Conservation (phyloP, 2,888 invertebrate genomes). For the Micoletzkya japonica region DNA sequence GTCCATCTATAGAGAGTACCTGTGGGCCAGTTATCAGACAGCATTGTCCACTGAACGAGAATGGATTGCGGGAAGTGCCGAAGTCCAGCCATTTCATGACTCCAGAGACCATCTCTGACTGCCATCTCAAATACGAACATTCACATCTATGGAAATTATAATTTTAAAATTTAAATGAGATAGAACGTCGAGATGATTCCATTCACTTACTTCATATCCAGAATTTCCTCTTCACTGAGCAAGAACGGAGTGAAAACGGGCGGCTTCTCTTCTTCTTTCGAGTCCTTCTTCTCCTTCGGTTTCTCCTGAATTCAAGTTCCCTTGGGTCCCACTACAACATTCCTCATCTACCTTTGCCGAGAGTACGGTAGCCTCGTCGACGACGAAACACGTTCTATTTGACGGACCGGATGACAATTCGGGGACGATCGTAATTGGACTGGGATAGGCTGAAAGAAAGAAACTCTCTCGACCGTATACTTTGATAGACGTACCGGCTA, state of each 20-base stretch:
- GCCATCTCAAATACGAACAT: conserved; percentile 19
- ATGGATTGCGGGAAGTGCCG: conserved; percentile 7
- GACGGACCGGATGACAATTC: neutral
- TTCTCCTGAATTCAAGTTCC: neutral
- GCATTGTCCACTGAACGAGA: conserved; percentile 18
- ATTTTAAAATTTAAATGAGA: too few species aligned
- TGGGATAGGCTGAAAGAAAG: conserved; percentile 11
- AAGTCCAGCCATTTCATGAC: conserved; percentile 14
- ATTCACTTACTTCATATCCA: too few species aligned
- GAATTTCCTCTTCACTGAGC: conserved; percentile 19
- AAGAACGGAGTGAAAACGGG: too few species aligned
- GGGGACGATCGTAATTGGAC: conserved; percentile 1
- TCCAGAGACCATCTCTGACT: neutral
- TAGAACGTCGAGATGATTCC: too few species aligned
- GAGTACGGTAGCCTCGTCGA: conserved; percentile 9
- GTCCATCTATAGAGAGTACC: conserved; percentile 12
- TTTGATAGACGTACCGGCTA: conserved; percentile 13
- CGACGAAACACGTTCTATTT: conserved; percentile 10
- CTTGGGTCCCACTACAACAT: too few species aligned
- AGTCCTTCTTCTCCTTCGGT: neutral
- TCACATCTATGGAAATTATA: neutral
- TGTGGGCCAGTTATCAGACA: conserved; percentile 9
- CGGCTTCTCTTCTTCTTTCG: conserved; percentile 22
- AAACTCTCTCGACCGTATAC: neutral
- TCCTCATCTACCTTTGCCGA: conserved; percentile 7